phyloP scores from a whole-genome alignment of 2,888 invertebrate species.

The Meiosimyza decipiens region DNA sequence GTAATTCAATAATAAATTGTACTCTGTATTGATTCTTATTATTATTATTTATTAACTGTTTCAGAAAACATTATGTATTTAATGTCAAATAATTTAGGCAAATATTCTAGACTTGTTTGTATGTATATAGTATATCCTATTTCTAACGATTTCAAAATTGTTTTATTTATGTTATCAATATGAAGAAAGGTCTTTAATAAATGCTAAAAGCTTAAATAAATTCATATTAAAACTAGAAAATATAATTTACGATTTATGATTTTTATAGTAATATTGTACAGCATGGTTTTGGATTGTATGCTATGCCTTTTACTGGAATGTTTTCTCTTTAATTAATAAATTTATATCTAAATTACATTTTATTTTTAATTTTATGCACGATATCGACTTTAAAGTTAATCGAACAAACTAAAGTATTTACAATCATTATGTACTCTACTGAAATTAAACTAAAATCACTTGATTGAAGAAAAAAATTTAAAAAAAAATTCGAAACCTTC shows the following conservation, averaged over 20 bases:
- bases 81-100: slow-evolving; percentile 19
- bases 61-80: slow-evolving; percentile 17
- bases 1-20: slow-evolving; percentile 23
- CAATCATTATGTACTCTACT: background rate
- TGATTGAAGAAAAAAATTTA: background rate
- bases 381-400: background rate
- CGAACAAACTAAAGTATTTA: slow-evolving; percentile 22
- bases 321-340: background rate
- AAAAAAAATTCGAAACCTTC: background rate
- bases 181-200: slow-evolving; percentile 12
- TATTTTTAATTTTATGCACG: background rate
- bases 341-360: background rate
- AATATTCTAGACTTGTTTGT: slow-evolving; percentile 17
- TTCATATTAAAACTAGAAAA: slow-evolving; percentile 28
- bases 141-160: slow-evolving; percentile 30
- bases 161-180: background rate
- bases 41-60: slow-evolving; percentile 32
- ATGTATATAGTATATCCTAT: slow-evolving; percentile 45
- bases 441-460: background rate
- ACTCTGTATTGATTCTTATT: slow-evolving; percentile 33
- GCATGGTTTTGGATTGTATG: slow-evolving; percentile 3
- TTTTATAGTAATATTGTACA: slow-evolving; percentile 13
- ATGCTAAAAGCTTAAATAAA: slow-evolving; percentile 32
- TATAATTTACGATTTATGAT: slow-evolving; percentile 25
- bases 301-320: background rate